A percentile compares a stretch with the other conserved stretches of the same genome.
Conservation (phyloP, 2,888 invertebrate species). For the Dioctria linearis region DNA sequence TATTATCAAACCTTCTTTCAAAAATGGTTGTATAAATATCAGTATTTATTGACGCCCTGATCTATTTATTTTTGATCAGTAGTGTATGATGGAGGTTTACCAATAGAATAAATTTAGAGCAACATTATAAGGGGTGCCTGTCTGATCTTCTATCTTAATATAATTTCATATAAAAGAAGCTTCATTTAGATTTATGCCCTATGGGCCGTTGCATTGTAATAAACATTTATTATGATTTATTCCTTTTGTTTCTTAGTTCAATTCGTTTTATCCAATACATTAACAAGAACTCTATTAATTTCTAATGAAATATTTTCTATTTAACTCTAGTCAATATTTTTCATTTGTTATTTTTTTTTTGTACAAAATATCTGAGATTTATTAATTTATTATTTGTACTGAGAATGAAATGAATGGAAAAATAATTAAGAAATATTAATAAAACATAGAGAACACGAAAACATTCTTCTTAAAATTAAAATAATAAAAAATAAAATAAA, state of each 20-base stretch:
- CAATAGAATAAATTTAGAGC: too few species aligned
- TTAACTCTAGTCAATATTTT: background rate
- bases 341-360: conserved; percentile 3
- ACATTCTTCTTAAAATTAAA: conserved; percentile 55
- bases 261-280: background rate
- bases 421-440: conserved; percentile 54
- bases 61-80: too few species aligned
- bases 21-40: too few species aligned
- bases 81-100: too few species aligned
- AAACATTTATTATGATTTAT: too few species aligned
- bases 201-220: too few species aligned
- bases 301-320: conserved; percentile 15
- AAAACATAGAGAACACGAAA: conserved; percentile 57
- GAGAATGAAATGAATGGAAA: conserved; percentile 40
- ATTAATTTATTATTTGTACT: conserved; percentile 4
- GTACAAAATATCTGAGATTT: background rate
- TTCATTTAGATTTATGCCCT: too few species aligned
- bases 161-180: too few species aligned
- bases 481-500: conserved; percentile 47
- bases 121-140: too few species aligned
- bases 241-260: background rate
- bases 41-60: too few species aligned
- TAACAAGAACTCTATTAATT: background rate
- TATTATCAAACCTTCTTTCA: too few species aligned
- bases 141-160: too few species aligned